Percentiles rank a stretch among this genome's conserved stretches.
Evolutionary conservation across 1,140 invertebrate genomes (phyloP).

Genomic region (Rhagoletis zephyria): DNA sequence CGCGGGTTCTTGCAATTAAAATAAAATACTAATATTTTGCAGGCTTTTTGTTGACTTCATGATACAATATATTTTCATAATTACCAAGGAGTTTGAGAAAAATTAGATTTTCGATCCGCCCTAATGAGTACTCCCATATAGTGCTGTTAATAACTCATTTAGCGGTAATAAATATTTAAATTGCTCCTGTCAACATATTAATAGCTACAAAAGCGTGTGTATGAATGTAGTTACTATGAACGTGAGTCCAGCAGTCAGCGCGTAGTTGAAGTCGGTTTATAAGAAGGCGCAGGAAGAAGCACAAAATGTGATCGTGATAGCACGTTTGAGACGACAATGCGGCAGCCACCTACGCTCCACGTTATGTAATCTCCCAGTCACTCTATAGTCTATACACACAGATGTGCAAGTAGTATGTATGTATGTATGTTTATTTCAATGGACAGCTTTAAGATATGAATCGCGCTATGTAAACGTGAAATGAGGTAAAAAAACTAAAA

Average conservation of each 20-base stretch:
- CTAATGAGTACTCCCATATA: neutral
- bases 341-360: constrained; percentile 14
- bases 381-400: neutral
- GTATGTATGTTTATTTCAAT: neutral
- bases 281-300: neutral
- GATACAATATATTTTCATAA: no score
- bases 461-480: neutral
- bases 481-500: neutral
- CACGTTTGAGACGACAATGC: constrained; percentile 11
- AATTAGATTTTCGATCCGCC: no score
- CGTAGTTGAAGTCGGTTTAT: no score
- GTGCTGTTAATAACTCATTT: constrained; percentile 41
- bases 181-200: constrained; percentile 1
- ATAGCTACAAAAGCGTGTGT: neutral
- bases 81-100: no score
- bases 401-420: neutral
- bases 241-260: no score
- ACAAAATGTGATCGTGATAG: neutral
- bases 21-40: no score
- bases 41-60: no score
- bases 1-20: no score
- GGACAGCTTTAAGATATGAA: constrained; percentile 39
- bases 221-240: no score
- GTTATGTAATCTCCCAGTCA: neutral
- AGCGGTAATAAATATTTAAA: constrained; percentile 45